These are phyloP conservation scores for Globia sparganii DNA, from an alignment of 2,888 invertebrate genomes.

Conservation along the genomic window DNA sequence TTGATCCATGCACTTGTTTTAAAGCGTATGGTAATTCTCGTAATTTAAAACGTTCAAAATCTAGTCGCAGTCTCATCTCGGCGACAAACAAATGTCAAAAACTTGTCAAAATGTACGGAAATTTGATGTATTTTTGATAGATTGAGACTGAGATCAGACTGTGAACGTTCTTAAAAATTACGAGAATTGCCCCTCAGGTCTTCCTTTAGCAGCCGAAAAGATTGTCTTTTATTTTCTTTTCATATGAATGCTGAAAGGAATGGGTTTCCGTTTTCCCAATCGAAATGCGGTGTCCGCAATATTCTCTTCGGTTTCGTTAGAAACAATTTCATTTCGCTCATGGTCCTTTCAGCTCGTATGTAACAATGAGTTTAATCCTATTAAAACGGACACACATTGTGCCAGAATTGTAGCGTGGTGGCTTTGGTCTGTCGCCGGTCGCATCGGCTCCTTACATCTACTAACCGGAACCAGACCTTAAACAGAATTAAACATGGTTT, in stretches of 20 bases:
- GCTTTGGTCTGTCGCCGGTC: conserved; percentile 89
- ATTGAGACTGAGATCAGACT: no score
- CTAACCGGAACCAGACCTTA: conserved; percentile 89
- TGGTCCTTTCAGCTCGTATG: conserved; percentile 85
- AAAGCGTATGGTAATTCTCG: conserved; percentile 7
- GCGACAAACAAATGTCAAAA: no score
- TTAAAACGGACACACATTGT: conserved; percentile 89
- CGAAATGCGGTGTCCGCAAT: conserved; percentile 67
- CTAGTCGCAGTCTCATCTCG: no score
- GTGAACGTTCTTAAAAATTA: no score
- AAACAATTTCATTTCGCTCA: conserved; percentile 85
- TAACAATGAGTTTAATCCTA: conserved; percentile 89
- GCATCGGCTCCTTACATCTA: conserved; percentile 81
- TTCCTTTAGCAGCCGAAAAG: conserved; percentile 12
- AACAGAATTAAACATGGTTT: conserved; percentile 90
- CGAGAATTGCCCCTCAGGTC: no score
- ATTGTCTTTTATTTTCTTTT: conserved; percentile 58
- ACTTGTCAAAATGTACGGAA: no score
- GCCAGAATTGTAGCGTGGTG: conserved; percentile 87
- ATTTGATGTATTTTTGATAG: no score
- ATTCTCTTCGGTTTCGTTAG: conserved; percentile 78
- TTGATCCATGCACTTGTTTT: conserved; percentile 3
- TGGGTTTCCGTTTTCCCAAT: conserved; percentile 62
- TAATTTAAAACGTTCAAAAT: no score
- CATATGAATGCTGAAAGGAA: conserved; percentile 53